Base-by-base conservation (phyloP, 2,797 vertebrate genomes). In the Crocidura indochinensis region DNA sequence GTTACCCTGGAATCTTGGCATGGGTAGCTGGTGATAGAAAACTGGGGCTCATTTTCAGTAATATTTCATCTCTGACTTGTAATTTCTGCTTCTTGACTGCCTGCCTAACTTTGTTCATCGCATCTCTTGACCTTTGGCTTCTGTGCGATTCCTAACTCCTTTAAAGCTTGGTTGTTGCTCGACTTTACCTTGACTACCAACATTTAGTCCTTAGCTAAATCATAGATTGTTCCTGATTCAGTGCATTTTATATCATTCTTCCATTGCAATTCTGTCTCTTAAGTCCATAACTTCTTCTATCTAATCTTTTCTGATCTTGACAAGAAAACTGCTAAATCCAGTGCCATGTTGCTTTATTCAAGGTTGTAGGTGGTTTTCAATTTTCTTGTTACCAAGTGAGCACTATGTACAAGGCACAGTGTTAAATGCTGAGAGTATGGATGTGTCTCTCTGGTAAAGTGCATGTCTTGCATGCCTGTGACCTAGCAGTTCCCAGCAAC, bases 111-210 rank as follows among this genome's bases (percentile, higher is more conserved):
- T 51, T 74, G 64, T 83, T 51, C 71, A 1, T 46, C 79, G 5
- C 53, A 20, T 86, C 20, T 91, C 90, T 93, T 73, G 29, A 87
- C 44, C 20, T 82, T 67, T 80, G 31, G 51, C 68, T 74, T 93
- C 31, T 81, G 12, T 76, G 68, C 77, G 62, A 11, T 88, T 72
- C 65, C 22, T 79, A 68, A 62, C 38, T 88, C 22, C 38, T 87
- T 64, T 62, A 65, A 38, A 60, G 46, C 53, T 94, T 79, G 9
- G 53, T 38, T 38, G 38, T 38, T 76, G 51, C 47, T 67, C n/a
- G 67, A 38, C 20, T 91, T 77, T 51, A 26, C 24, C 20, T 67
- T 47, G 68, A 60, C 65, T 62, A 76, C 27, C 78, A 82, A 22
- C 78, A 88, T 78, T 88, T 71, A 15, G 17, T 85, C 44, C 15